Base-by-base conservation (phyloP, 2,888 invertebrate genomes). In the Atherix ibis region DNA sequence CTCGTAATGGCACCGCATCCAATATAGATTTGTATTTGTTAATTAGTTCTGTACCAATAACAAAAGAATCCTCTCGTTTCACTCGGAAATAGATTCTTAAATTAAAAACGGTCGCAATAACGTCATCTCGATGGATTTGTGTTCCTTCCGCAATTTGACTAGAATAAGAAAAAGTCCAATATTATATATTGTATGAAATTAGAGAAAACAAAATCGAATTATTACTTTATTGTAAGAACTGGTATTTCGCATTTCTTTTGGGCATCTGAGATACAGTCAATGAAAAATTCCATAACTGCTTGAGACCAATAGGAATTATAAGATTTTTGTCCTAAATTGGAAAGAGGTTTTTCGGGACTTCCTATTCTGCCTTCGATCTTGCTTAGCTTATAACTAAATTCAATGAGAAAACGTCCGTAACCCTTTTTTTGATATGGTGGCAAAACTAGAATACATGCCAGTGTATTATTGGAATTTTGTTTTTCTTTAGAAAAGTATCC, bases 401-500 rank as follows among this genome's bases (percentile, higher is more conserved):
- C 97, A 54, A 99, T 99, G 26, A 99, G 71, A 35, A 99, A 67
- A 65, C 94, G 94, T 46, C 98, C 98, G 62, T 94, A 98, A 32
- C 98, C 98, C 60, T 89, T 92, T 48, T 95, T 73, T 61, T 98
- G 98, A 65, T 92, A 95, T 3, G 97, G 97, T 35, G 98, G 98
- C 67, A 99, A 71, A 4, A 97, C 97, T 40, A 99, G 66, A 57
- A 99, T 99, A 65, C 98, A 99, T 3, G 98, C 98, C 25, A 99
- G 95, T 60, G 99, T 99, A 64, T 97, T 97, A 64, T 98, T 95
- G 1, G 91, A 85, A 19, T 94, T 94, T 61, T 98, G 97, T 54
- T 99, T 99, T 56, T 99, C 98, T 65, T 97, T 97, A 5, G 94
- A 94, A 65, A 99, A 99, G 64, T 95, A 99, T 10, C 98, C 98